phyloP scores from a whole-genome alignment of 2,797 vertebrate species.

The Rallus crepitans region DNA sequence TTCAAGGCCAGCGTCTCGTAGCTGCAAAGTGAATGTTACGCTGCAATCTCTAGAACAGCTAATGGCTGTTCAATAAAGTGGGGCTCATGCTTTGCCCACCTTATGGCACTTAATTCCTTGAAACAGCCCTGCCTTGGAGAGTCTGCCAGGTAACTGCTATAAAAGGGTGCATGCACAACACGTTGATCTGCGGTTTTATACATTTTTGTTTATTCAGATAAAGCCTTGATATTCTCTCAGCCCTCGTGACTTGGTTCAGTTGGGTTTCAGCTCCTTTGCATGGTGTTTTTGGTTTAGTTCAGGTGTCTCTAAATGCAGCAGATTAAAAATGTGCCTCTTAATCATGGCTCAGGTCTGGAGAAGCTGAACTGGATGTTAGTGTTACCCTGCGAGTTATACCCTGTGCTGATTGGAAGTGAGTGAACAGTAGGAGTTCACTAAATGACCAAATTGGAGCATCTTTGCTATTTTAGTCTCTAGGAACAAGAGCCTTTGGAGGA shows the following conservation, averaged over 20 bases:
- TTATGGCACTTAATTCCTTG: neutral
- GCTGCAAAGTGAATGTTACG: neutral
- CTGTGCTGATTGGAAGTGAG: neutral
- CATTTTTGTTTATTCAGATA: neutral
- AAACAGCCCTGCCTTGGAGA: neutral
- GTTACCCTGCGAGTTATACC: neutral
- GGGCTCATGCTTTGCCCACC: neutral
- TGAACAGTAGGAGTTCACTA: neutral
- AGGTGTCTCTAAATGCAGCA: neutral
- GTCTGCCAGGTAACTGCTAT: neutral
- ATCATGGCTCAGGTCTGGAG: neutral
- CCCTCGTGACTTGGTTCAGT: neutral
- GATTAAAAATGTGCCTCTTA: neutral
- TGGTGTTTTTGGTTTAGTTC: neutral
- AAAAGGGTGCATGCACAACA: neutral
- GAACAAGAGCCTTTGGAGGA: neutral
- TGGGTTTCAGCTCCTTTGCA: neutral
- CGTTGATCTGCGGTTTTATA: neutral
- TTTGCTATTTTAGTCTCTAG: accelerated
- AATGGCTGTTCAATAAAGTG: slow-evolving; percentile 33
- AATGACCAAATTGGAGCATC: neutral
- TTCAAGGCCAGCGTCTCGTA: neutral
- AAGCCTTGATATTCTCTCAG: neutral
- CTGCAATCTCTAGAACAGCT: neutral
- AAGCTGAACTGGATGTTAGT: neutral